Conservation (phyloP, 2,888 invertebrate species). For the Cyrtodaria siliqua region DNA sequence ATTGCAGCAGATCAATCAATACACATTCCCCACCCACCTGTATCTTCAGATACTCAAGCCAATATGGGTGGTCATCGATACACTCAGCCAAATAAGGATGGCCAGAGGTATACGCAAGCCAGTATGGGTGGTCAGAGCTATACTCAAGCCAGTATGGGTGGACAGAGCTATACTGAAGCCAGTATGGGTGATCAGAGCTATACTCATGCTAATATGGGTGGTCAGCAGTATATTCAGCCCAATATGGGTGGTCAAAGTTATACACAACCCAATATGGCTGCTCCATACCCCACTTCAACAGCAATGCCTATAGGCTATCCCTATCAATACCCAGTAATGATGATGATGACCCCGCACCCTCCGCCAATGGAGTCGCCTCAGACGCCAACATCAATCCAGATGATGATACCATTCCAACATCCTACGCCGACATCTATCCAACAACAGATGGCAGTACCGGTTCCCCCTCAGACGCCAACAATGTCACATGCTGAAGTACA, state of each 20-base stretch:
- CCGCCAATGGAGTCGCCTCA: not conserved
- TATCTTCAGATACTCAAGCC: conserved; percentile 9
- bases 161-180: too few species aligned
- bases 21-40: conserved; percentile 23
- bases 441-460: not conserved
- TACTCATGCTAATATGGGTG: too few species aligned
- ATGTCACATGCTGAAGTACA: conserved; percentile 53
- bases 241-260: too few species aligned
- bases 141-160: too few species aligned
- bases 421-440: not conserved
- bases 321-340: too few species aligned
- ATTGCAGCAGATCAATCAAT: conserved; percentile 5
- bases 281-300: not conserved
- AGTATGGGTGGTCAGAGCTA: too few species aligned
- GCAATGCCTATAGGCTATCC: too few species aligned
- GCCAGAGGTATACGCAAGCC: too few species aligned
- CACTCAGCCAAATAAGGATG: not conserved
- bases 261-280: not conserved
- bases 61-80: not conserved
- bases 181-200: too few species aligned
- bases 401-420: not conserved
- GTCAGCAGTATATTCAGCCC: too few species aligned
- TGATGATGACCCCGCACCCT: conserved; percentile 6
- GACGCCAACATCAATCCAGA: too few species aligned
- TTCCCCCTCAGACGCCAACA: conserved; percentile 15